Percentiles rank a stretch among this genome's conserved stretches.
phyloP scores from a whole-genome alignment of 2,797 vertebrate species.

The Brotula barbata region DNA sequence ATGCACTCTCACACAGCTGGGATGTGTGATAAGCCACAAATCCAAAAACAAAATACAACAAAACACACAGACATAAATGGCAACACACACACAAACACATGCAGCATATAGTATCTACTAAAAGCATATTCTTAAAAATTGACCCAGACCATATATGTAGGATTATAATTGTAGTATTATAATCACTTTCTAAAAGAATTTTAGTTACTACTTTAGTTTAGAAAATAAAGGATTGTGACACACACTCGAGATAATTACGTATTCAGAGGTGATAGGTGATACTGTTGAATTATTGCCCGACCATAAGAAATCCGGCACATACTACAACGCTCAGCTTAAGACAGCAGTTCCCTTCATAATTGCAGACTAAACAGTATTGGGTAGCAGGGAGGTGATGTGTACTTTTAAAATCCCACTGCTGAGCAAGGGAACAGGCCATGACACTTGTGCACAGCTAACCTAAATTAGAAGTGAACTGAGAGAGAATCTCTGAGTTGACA shows the following conservation, averaged over 20 bases:
- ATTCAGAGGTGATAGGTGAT: background rate
- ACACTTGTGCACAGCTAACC: constrained; percentile 63
- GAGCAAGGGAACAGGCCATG: constrained; percentile 44
- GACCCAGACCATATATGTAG: too few relatives aligned
- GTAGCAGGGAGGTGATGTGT: constrained; percentile 19
- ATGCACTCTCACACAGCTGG: constrained; percentile 49
- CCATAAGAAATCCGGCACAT: background rate
- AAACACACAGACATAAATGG: constrained; percentile 14
- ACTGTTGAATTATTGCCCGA: background rate
- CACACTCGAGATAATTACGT: background rate
- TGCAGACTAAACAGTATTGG: constrained; percentile 22
- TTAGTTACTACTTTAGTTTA: too few relatives aligned
- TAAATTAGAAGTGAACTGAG: constrained; percentile 73
- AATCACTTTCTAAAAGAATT: too few relatives aligned
- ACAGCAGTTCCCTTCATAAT: constrained; percentile 1
- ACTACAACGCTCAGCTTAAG: background rate
- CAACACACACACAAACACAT: constrained; percentile 9
- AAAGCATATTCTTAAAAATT: too few relatives aligned
- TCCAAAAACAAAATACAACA: constrained; percentile 27
- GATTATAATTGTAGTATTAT: too few relatives aligned
- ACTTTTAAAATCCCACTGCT: constrained; percentile 50
- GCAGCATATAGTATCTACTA: too few relatives aligned
- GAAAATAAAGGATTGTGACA: too few relatives aligned
- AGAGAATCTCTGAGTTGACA: constrained; percentile 57
- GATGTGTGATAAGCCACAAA: constrained; percentile 51